phyloP scores from a whole-genome alignment of 2,797 vertebrate genomes.

The Eulemur rubriventer region DNA sequence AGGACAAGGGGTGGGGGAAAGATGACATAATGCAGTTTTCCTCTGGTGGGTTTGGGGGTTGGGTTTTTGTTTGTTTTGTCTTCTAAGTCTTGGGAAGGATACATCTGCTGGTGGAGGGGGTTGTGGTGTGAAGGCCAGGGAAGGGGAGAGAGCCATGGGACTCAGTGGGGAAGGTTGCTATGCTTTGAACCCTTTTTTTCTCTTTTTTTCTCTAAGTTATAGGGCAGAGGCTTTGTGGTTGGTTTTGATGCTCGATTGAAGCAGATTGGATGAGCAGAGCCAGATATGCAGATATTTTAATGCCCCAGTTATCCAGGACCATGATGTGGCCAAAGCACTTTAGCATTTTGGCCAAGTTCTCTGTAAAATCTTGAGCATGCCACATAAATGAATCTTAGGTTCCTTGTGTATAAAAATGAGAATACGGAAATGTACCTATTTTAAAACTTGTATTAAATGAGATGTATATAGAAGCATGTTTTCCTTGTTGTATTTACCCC shows the following conservation, averaged over 20 bases:
- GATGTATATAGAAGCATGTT: not conserved
- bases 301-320: not conserved
- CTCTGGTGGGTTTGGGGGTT: not conserved
- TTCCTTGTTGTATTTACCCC: not conserved
- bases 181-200: not conserved
- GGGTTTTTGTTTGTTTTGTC: not conserved
- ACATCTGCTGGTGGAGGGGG: not conserved
- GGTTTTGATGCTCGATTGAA: not conserved
- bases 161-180: not conserved
- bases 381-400: not conserved
- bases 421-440: not conserved
- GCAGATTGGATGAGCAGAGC: not conserved
- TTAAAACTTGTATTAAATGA: not conserved
- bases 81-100: not conserved
- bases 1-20: not conserved
- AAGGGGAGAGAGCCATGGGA: not conserved
- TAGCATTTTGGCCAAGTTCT: not conserved
- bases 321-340: not conserved
- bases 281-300: not conserved
- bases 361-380: not conserved
- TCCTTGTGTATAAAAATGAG: not conserved
- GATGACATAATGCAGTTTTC: not conserved
- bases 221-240: not conserved
- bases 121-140: not conserved
- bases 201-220: not conserved